phyloP scores from a whole-genome alignment of 2,888 invertebrate species.

The Chaitophorus viminalis region DNA sequence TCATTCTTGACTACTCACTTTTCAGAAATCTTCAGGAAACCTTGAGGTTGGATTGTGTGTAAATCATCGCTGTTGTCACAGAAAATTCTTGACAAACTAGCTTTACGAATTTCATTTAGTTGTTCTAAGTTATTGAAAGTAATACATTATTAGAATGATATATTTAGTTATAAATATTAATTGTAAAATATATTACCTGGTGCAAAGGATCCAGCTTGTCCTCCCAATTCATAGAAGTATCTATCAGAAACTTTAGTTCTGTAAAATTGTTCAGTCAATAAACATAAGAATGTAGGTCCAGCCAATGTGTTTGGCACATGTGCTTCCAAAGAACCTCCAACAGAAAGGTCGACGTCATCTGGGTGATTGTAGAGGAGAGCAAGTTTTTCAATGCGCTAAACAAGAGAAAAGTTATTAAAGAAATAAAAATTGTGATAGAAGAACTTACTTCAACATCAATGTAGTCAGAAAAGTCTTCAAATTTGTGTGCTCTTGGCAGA shows the following conservation, averaged over 20 bases:
- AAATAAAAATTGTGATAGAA: not conserved
- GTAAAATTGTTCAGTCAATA: slow-evolving; percentile 87
- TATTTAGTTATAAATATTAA: not conserved
- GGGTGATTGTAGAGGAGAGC: slow-evolving; percentile 75
- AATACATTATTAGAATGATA: not conserved
- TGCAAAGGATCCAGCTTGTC: slow-evolving; percentile 74
- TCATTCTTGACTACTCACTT: slow-evolving; percentile 63
- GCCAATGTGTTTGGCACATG: slow-evolving; percentile 81
- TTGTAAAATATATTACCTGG: slow-evolving; percentile 68
- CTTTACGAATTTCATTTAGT: slow-evolving; percentile 80
- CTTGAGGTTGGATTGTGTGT: slow-evolving; percentile 74
- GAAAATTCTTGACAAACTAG: slow-evolving; percentile 80
- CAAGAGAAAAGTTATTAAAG: slow-evolving; percentile 36
- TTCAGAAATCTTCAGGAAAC: slow-evolving; percentile 68
- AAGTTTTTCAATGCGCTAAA: slow-evolving; percentile 75
- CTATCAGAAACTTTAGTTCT: slow-evolving; percentile 86
- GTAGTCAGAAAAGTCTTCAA: slow-evolving; percentile 77
- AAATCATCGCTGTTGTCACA: slow-evolving; percentile 83
- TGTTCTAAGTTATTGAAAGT: slow-evolving; percentile 69
- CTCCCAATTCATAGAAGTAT: slow-evolving; percentile 83
- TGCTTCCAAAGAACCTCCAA: slow-evolving; percentile 83
- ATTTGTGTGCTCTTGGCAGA: slow-evolving; percentile 74
- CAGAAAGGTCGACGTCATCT: slow-evolving; percentile 87
- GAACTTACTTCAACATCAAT: slow-evolving; percentile 73
- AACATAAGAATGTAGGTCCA: slow-evolving; percentile 89